These are phyloP conservation scores for Laupala kohalensis DNA, from an alignment of 1,140 invertebrate species.

Conservation along the genomic window DNA sequence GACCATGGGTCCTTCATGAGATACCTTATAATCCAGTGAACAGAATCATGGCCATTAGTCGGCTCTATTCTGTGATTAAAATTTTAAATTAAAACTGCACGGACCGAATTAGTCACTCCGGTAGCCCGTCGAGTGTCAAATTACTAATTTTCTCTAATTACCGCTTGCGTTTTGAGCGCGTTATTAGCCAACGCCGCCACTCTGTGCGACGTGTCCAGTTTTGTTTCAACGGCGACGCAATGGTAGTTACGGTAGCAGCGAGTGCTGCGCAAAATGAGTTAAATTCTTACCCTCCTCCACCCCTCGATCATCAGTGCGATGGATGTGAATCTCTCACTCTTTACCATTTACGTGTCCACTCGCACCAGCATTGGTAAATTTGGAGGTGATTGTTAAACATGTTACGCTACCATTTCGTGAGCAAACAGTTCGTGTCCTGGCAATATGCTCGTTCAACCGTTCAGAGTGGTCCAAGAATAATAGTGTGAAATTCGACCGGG, in stretches of 20 bases:
- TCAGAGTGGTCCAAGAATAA: no score
- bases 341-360: no score
- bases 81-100: background rate
- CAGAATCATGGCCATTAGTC: background rate
- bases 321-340: no score
- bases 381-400: no score
- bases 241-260: no score
- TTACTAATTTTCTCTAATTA: background rate
- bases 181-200: no score
- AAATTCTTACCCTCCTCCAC: background rate
- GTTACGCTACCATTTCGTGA: no score
- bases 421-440: no score
- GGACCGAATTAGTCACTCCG: background rate
- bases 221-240: background rate
- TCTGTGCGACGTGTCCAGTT: background rate
- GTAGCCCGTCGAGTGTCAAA: background rate
- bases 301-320: no score
- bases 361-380: no score
- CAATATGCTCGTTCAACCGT: no score
- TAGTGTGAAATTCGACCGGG: no score
- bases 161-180: background rate
- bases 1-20: background rate
- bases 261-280: background rate
- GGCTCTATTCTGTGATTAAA: background rate
- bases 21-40: background rate